These are phyloP conservation scores for Scotopteryx bipunctaria DNA, from an alignment of 2,888 invertebrate genomes.

Conservation along the genomic window DNA sequence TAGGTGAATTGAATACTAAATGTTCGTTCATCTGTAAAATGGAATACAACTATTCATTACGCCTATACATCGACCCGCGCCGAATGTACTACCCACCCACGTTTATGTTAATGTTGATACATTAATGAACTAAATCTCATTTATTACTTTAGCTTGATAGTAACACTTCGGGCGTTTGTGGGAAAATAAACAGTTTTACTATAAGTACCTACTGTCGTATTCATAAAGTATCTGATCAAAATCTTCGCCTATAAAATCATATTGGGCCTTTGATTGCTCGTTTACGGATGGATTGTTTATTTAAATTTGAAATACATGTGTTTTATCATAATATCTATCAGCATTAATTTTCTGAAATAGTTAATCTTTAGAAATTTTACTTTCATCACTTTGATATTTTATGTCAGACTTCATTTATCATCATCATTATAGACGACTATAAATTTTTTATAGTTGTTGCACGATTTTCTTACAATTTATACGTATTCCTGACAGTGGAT, in stretches of 20 bases:
- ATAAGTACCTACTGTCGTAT: constrained; percentile 38
- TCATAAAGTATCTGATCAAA: constrained; percentile 30
- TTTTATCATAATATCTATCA: constrained; percentile 50
- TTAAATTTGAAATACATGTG: constrained; percentile 48
- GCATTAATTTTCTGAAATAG: constrained; percentile 38
- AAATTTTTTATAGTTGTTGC: background rate
- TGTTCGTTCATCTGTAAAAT: constrained; percentile 23
- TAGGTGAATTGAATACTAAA: constrained; percentile 10
- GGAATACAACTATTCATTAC: constrained; percentile 40
- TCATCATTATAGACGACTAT: constrained; percentile 8
- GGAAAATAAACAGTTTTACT: constrained; percentile 55
- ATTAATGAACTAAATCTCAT: constrained; percentile 65
- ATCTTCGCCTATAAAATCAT: constrained; percentile 28
- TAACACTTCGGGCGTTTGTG: constrained; percentile 60
- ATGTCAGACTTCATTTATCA: constrained; percentile 11
- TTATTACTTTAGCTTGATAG: constrained; percentile 56
- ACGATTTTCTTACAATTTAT: background rate
- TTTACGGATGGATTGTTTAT: constrained; percentile 42
- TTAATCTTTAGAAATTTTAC: constrained; percentile 25
- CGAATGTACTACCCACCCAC: constrained; percentile 58
- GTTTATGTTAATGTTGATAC: constrained; percentile 56
- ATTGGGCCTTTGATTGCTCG: constrained; percentile 44
- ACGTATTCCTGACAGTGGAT: constrained; percentile 25
- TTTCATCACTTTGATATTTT: constrained; percentile 27
- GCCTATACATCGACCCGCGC: constrained; percentile 35